A percentile compares a stretch with the other conserved stretches of the same genome.
phyloP scores from a whole-genome alignment of 2,888 invertebrate genomes.

The Drosophila neutralis region DNA sequence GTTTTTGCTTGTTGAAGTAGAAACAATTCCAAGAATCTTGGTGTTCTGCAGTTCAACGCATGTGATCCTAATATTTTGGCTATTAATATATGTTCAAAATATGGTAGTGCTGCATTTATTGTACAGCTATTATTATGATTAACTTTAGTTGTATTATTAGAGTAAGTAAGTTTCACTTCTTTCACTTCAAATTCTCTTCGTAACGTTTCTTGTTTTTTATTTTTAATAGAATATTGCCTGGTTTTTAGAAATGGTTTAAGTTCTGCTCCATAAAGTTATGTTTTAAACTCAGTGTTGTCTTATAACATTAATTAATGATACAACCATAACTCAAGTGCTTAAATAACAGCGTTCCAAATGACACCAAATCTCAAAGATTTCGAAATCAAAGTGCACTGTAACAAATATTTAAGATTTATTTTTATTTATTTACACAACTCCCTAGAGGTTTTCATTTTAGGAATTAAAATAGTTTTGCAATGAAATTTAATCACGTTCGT shows the following conservation, averaged over 20 bases:
- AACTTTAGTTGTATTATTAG: not conserved
- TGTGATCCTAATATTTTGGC: not conserved
- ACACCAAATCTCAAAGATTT: constrained; percentile 18
- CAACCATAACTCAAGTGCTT: constrained; percentile 47
- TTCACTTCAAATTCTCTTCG: constrained; percentile 3
- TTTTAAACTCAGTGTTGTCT: constrained; percentile 4
- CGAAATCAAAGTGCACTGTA: constrained; percentile 17
- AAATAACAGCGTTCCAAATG: constrained; percentile 5
- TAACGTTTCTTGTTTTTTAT: not conserved
- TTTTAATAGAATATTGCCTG: not conserved
- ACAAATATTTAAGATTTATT: not conserved
- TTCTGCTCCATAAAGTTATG: not conserved
- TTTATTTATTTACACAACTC: constrained; percentile 38
- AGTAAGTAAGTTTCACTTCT: not conserved
- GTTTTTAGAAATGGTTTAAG: not conserved
- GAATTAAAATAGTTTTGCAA: not conserved
- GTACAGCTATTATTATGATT: constrained; percentile 7
- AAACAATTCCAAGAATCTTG: not conserved
- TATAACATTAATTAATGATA: constrained; percentile 29
- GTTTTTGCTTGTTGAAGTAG: not conserved
- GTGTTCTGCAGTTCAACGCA: not conserved
- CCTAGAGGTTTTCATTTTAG: not conserved
- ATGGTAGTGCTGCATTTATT: constrained; percentile 1
- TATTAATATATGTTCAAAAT: constrained; percentile 8
- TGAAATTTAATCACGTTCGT: too few species aligned